Evolutionary conservation across 2,797 vertebrate genomes (phyloP).

Genomic region (Antennarius maculatus): DNA sequence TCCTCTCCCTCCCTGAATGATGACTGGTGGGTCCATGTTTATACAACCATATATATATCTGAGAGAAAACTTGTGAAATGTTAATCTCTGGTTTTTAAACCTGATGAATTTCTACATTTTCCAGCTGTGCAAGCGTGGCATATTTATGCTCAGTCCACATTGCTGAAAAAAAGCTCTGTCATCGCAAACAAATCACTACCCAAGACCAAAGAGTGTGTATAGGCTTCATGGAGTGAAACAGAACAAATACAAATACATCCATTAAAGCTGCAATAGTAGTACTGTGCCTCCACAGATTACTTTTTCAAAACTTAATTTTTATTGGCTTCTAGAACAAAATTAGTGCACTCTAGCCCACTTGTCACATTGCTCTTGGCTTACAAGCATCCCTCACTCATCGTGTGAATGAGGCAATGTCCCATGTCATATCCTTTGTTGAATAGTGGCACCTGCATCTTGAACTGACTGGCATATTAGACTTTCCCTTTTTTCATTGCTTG

Average conservation of each 20-base stretch:
- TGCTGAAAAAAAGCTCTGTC: constrained; percentile 78
- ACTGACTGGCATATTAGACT: constrained; percentile 39
- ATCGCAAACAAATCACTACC: constrained; percentile 76
- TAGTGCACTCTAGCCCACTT: constrained; percentile 24
- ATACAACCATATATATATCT: constrained; percentile 81
- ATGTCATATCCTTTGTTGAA: constrained; percentile 57
- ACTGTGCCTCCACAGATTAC: constrained; percentile 14
- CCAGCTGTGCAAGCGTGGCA: constrained; percentile 77
- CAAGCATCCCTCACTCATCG: constrained; percentile 55
- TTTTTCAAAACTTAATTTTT: constrained; percentile 26
- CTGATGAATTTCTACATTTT: constrained; percentile 82
- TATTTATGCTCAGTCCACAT: constrained; percentile 78
- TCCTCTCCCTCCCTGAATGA: constrained; percentile 59
- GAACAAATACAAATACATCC: constrained; percentile 43
- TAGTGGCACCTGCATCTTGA: constrained; percentile 61
- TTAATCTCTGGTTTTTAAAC: constrained; percentile 81
- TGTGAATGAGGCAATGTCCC: constrained; percentile 50
- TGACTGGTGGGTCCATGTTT: constrained; percentile 76
- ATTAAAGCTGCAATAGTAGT: constrained; percentile 33
- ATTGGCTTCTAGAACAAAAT: constrained; percentile 17
- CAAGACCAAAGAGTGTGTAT: constrained; percentile 44
- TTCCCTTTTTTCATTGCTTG: constrained; percentile 46
- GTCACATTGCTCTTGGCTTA: constrained; percentile 32
- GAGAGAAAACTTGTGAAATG: constrained; percentile 79
- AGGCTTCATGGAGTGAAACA: constrained; percentile 43